phyloP scores from a whole-genome alignment of 2,888 invertebrate genomes.

The Peribatodes rhomboidaria region DNA sequence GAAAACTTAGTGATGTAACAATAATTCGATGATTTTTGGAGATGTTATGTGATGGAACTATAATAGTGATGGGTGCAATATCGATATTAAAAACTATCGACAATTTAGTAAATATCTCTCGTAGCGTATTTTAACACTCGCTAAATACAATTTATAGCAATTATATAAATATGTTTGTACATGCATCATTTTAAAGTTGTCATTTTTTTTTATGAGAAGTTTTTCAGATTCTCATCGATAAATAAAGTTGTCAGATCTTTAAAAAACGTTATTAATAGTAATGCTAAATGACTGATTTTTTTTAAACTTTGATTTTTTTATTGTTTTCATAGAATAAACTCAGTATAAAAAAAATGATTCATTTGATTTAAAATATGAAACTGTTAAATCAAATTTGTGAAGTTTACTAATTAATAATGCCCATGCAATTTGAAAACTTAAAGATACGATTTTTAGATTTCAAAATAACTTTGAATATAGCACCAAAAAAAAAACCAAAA shows the following conservation, averaged over 20 bases:
- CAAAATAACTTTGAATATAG: conserved; percentile 44
- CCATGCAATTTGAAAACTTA: conserved; percentile 3
- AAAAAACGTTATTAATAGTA: neutral
- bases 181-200: conserved; percentile 33
- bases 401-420: neutral
- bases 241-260: neutral
- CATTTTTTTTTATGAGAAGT: neutral
- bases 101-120: conserved; percentile 19
- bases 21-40: neutral
- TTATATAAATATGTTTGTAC: conserved; percentile 39
- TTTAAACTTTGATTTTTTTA: no score
- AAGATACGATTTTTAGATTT: conserved; percentile 11
- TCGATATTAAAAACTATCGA: conserved; percentile 9
- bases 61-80: conserved; percentile 16
- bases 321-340: neutral
- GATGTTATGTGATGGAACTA: neutral
- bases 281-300: no score
- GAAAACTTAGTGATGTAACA: neutral
- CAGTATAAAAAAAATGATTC: neutral
- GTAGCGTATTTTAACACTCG: conserved; percentile 23
- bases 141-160: conserved; percentile 19
- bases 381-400: neutral
- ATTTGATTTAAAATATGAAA: neutral
- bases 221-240: neutral
- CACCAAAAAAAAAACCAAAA: conserved; percentile 39